Conservation (phyloP, 2,113 vertebrate genomes). For the Chionodraco myersi region DNA sequence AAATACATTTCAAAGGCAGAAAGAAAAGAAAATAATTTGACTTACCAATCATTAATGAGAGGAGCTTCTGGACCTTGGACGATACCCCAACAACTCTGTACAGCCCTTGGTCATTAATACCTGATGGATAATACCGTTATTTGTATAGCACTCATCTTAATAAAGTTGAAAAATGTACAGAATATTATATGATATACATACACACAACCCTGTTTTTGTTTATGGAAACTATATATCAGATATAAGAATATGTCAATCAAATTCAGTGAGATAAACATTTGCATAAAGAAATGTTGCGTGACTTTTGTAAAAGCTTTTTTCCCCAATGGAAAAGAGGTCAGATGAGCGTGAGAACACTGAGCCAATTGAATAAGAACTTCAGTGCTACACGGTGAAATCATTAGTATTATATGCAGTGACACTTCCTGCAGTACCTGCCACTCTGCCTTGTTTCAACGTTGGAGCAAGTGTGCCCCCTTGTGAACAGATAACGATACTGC, state of each 20-base stretch:
- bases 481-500: slow-evolving; percentile 40
- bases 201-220: neutral
- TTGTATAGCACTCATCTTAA: neutral
- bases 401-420: slow-evolving; percentile 1
- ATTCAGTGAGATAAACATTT: neutral
- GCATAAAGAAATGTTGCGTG: neutral
- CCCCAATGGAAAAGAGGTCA: slow-evolving; percentile 2
- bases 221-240: neutral
- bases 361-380: slow-evolving; percentile 16
- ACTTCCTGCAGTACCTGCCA: slow-evolving; percentile 7
- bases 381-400: neutral
- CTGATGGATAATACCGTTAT: slow-evolving; percentile 73
- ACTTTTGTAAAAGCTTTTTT: neutral
- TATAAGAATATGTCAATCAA: neutral
- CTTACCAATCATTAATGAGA: slow-evolving; percentile 96
- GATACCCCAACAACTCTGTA: slow-evolving; percentile 98
- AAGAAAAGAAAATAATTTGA: neutral
- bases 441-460: slow-evolving; percentile 32
- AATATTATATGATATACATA: neutral
- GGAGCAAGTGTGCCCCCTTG: slow-evolving; percentile 76
- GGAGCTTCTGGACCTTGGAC: slow-evolving; percentile 98
- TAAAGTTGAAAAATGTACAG: neutral
- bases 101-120: slow-evolving; percentile 97
- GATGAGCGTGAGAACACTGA: neutral
- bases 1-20: slow-evolving; percentile 21